Base-by-base conservation (phyloP, 2,888 invertebrate species). In the Leucania comma region DNA sequence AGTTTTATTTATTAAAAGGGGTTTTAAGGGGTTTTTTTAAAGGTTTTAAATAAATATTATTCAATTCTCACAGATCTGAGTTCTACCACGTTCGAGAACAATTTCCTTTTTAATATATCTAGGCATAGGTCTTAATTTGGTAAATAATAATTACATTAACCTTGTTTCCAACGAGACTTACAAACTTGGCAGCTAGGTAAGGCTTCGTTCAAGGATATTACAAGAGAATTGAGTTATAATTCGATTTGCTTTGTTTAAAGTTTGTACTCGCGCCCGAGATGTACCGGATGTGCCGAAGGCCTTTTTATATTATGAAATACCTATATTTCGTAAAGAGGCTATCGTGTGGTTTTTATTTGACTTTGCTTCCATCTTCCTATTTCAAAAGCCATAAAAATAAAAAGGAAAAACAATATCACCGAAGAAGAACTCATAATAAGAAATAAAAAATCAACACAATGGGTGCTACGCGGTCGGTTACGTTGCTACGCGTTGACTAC, bases 161-260 rank as follows among this genome's bases (percentile, higher is more conserved):
- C 24, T 32, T 32, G 24, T 67, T 38, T 48, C 5, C 3, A 75
- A 35, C n/a, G 22, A 12, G 26, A 48, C 20, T 63, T 22, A 48
- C 20, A 22, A n/a, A 24, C 26, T 35, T 1, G 4, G 20, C 4
- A 29, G 26, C 50, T 72, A 38, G 17, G 1, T 58, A 1, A 9
- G 14, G 26, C 26, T 26, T 54, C 3, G 35, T 38, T 35, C 8
- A 73, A 59, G 3, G 26, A 17, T 22, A 17, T 35, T 20, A 26
- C 6, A 46, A 14, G 14, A 6, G 14, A 72, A 26, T 10, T n/a
- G 38, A 59, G 20, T 22, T n/a, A 29, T 68, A 2, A 1, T 29
- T 3, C n/a, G n/a, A 24, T n/a, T 71, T 12, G 2, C 24, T 72
- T 68, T 71, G 24, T 71, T 42, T 17, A 14, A 8, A n/a, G 17